phyloP scores from a whole-genome alignment of 1,140 invertebrate genomes.

The Gonioctena quinquepunctata region DNA sequence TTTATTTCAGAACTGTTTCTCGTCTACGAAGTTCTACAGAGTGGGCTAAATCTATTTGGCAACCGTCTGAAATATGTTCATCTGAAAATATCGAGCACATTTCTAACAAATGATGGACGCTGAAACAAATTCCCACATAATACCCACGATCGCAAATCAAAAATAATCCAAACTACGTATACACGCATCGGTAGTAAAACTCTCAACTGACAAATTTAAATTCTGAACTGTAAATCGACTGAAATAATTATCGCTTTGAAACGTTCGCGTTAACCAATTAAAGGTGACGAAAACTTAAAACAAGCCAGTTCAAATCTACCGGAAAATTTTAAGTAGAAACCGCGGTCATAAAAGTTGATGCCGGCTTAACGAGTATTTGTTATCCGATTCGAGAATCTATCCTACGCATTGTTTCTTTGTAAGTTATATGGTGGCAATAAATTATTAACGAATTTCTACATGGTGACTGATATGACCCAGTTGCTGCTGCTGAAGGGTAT shows the following conservation, averaged over 20 bases:
- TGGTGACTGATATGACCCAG: not conserved
- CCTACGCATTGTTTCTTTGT: conserved; percentile 10
- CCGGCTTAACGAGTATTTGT: not conserved
- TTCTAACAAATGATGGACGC: no score
- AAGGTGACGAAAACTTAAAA: conserved; percentile 25
- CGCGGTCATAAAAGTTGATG: conserved; percentile 6
- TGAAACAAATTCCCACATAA: no score
- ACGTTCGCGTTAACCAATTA: conserved; percentile 28
- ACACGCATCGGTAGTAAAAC: conserved; percentile 14
- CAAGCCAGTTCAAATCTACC: conserved; percentile 22
- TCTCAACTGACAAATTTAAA: conserved; percentile 25
- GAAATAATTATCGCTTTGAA: conserved; percentile 30
- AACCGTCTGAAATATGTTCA: no score
- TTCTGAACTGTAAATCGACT: conserved; percentile 26
- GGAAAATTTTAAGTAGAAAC: conserved; percentile 23
- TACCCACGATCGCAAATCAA: no score
- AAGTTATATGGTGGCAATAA: conserved; percentile 5
- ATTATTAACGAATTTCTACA: not conserved
- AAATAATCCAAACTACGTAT: not conserved
- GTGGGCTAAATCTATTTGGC: no score
- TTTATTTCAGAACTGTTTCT: no score
- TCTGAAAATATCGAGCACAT: no score
- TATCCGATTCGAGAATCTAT: not conserved
- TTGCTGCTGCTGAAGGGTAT: not conserved
- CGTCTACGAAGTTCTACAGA: no score